Base-by-base conservation (phyloP, 1,140 invertebrate species). In the Pygmarrhopalites habei region DNA sequence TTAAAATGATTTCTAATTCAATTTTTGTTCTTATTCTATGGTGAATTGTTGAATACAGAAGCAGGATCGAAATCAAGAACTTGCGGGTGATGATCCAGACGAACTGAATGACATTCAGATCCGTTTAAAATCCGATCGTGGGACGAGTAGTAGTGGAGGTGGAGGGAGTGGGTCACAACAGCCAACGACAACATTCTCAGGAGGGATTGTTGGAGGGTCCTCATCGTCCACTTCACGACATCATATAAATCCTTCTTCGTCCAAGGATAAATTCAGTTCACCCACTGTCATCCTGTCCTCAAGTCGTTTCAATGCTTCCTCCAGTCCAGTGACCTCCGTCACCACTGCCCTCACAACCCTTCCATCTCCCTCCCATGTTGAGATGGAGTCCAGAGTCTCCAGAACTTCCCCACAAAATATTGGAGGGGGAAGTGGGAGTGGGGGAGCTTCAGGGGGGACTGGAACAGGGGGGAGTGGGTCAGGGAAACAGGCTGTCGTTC, bases 71-170 rank as follows among this genome's bases (percentile, higher is more conserved):
- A 74, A 65, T 21, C 66, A 70, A 51, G 75, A 75, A 17, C 71
- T 72, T 26, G 74, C 73, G 12, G 61, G 51, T 25, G 67, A 65
- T 21, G 74, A 76, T 30, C 72, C 74, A 21, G 78, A 79, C 62
- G 78, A 80, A 62, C 67, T 79, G 52, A 79, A 78, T 66, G 78
- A 79, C 66, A 76, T 79, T 53, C 78, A 79, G 70, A 76, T 79
- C 56, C 73, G 77, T 43, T 69, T 79, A 43, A 71, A 71, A 32
- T 62, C 66, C 19, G 68, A 67, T 39, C 63, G 64, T 10, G 60
- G 32, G n/a, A 55, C 39, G 23, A 51, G 58, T 2, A 39, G 53
- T n/a, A 60, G 55, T 21, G 49, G 58, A 12, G 29, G 56, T 65
- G 44, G 39, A 0, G 47, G n/a, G 2, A 59, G 28, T 3, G 23